Evolutionary conservation across 2,797 vertebrate species (phyloP), one percentile per base, ranked within the genome.

Genomic region (Pogonophryne albipinna): DNA sequence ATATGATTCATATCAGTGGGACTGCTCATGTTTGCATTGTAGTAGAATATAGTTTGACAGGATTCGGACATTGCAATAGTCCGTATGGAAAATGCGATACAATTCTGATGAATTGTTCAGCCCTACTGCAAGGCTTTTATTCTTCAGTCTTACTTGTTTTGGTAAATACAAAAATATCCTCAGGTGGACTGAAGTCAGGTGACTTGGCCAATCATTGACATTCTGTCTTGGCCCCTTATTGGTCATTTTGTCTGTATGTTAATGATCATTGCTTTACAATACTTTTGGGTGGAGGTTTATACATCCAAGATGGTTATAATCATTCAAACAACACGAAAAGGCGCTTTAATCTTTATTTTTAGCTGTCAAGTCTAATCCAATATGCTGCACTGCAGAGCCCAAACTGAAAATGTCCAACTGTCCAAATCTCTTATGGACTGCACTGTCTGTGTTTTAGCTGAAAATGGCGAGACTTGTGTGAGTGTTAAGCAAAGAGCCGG

Each of bases 361-460:
- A 8, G 16, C 41, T 7, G 8, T 64, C n/a, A 51, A 53, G 66
- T 73, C 19, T n/a, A 44, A 3, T 38, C 42, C 65, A 10, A 2
- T 42, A 57, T 50, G 68, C 3, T 45, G 63, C 72, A 60, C 19
- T 47, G 71, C 63, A 67, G 66, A 73, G 58, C n/a, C 55, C 19
- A 10, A 77, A 66, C 31, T 8, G 1, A 49, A 74, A 70, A 47
- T 13, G 5, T 58, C 66, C 49, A 17, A 27, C 56, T 66, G 78
- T 85, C 66, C n/a, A 6, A 62, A 78, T 68, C 70, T 58, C 34
- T 76, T 63, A 16, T 46, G 2, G 61, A 42, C 52, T 0, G 57
- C 47, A 27, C 80, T 63, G 38, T 66, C 52, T 60, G 65, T 76
- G 13, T 72, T 66, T 67, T 45, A 62, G 71, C 68, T 76, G 41